phyloP scores from a whole-genome alignment of 2,113 vertebrate genomes.

The Tupaia tana region DNA sequence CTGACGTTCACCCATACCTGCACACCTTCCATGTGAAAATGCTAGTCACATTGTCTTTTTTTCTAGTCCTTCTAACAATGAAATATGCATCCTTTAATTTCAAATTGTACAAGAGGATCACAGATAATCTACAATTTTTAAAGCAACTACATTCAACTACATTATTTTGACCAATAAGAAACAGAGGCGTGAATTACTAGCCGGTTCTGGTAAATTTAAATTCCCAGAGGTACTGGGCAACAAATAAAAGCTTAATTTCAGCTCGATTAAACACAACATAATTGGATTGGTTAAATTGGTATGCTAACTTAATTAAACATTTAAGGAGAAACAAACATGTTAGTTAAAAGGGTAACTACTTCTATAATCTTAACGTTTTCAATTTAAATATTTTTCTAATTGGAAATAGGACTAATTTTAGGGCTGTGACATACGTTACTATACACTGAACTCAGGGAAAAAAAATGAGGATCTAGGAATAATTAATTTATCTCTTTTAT shows the following conservation, averaged over 20 bases:
- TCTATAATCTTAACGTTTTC: slow-evolving; percentile 40
- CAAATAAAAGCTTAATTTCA: slow-evolving; percentile 63
- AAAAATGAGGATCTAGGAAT: background rate
- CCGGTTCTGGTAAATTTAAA: slow-evolving; percentile 18
- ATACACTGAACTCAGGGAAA: background rate
- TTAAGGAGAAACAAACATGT: slow-evolving; percentile 50
- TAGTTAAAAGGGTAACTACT: slow-evolving; percentile 45
- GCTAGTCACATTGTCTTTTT: background rate
- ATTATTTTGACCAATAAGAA: slow-evolving; percentile 50
- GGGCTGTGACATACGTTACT: background rate
- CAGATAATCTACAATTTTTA: background rate
- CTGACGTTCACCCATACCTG: too few species aligned
- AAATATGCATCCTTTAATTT: background rate
- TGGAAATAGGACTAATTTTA: slow-evolving; percentile 55
- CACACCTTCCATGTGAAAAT: fast-evolving
- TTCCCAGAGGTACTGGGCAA: slow-evolving; percentile 27
- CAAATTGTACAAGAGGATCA: background rate
- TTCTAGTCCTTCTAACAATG: background rate
- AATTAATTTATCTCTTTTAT: background rate
- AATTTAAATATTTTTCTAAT: slow-evolving; percentile 47
- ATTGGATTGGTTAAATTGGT: slow-evolving; percentile 47
- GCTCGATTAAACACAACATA: slow-evolving; percentile 62
- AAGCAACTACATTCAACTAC: background rate
- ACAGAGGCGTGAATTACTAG: background rate
- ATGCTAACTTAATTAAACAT: slow-evolving; percentile 71